These are phyloP conservation scores for Collichthys lucidus DNA, from an alignment of 2,113 vertebrate genomes.

Conservation along the genomic window DNA sequence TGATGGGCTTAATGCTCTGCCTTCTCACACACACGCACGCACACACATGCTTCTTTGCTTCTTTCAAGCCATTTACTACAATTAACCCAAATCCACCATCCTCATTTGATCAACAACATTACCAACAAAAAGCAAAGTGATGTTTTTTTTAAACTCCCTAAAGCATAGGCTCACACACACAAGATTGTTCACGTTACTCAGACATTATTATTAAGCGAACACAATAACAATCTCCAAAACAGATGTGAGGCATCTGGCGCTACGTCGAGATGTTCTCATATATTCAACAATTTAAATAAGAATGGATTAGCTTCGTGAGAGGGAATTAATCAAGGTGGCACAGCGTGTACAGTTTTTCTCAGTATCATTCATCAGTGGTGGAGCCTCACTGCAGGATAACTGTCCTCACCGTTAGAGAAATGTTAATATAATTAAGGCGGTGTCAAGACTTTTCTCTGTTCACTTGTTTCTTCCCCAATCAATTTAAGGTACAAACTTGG, in stretches of 20 bases:
- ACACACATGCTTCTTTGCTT: too few relatives aligned
- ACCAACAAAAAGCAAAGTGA: constrained; percentile 24
- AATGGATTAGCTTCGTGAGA: constrained; percentile 48
- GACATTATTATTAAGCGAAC: constrained; percentile 33
- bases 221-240: constrained; percentile 20
- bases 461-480: neutral
- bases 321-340: constrained; percentile 47
- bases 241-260: constrained; percentile 47
- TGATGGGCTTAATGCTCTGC: constrained; percentile 28
- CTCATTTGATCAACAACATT: constrained; percentile 32
- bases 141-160: constrained; percentile 36
- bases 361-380: constrained; percentile 18
- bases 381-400: neutral
- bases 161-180: neutral
- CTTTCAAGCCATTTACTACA: constrained; percentile 27
- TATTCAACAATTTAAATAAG: constrained; percentile 59
- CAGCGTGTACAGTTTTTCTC: constrained; percentile 10
- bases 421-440: constrained; percentile 22
- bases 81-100: constrained; percentile 14
- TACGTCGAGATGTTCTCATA: constrained; percentile 6
- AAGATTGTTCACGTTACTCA: constrained; percentile 19
- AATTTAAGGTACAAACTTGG: neutral
- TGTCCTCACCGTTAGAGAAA: neutral
- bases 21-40: neutral
- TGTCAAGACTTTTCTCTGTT: constrained; percentile 8